Evolutionary conservation across 2,888 invertebrate species (phyloP), one percentile per base, ranked within the genome.

Genomic region (Stomorhina lunata): DNA sequence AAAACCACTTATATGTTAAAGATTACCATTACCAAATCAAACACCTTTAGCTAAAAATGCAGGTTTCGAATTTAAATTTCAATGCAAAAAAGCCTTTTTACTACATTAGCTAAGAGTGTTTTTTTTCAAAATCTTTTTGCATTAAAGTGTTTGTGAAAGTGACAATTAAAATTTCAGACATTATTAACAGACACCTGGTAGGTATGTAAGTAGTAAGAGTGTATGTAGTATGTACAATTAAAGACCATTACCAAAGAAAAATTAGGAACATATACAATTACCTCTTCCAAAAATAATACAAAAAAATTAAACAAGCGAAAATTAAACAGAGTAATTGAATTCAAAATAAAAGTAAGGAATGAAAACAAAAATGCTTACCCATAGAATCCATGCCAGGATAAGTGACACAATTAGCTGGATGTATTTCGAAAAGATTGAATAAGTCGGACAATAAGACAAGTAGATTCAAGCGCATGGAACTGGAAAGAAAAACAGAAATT

Each of bases 361-460:
- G 17, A 48, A n/a, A 12, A 12, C 12, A 25, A 71, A 65, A n/a
- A n/a, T n/a, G 86, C 87, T 88, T 87, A 90, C 90, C 91, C 85
- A 87, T 87, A 34, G 92, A 92, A 85, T 94, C 94, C 91, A 94
- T 94, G 85, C 95, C 96, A 4, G 96, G 96, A 91, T 95, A 94
- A 88, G 95, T 95, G 84, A 97, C 97, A 88, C 96, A 96, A 90
- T 96, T 95, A 45, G 95, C 96, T 20, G 97, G 97, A 91, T 97
- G 96, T 84, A 98, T 96, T 93, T 98, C 98, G 90, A 98, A 93
- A 88, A 96, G 93, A 92, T 97, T 97, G 92, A 98, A 98, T 88
- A 99, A 93, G 92, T 99, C 98, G 79, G 98, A 97, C 86, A 98
- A 93, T 92, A 98, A 95, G 77, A 96, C 96, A 87, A 97, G 93